phyloP scores from a whole-genome alignment of 2,888 invertebrate species.

The Acleris emargana region DNA sequence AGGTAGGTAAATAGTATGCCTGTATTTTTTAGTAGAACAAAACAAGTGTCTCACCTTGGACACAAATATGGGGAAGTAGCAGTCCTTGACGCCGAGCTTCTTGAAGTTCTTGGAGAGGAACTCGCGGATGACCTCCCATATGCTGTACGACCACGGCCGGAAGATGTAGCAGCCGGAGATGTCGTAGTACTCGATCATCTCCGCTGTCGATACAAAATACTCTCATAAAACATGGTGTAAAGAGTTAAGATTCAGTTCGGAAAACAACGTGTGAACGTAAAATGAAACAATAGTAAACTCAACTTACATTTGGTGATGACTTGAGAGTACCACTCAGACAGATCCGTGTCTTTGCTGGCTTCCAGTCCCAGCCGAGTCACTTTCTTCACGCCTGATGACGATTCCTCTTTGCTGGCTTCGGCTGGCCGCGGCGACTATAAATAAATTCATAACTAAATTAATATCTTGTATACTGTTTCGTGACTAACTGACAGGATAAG shows the following conservation, averaged over 20 bases:
- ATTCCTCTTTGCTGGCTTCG: constrained; percentile 63
- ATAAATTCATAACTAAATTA: neutral
- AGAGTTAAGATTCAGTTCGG: too few species aligned
- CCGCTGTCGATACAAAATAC: constrained; percentile 77
- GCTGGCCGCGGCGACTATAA: constrained; percentile 67
- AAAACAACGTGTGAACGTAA: too few species aligned
- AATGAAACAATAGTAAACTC: constrained; percentile 84
- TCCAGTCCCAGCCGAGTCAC: constrained; percentile 97
- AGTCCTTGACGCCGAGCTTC: constrained; percentile 96
- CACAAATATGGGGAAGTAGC: constrained; percentile 99
- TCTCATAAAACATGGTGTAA: too few species aligned
- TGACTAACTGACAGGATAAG: too few species aligned
- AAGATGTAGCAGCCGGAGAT: constrained; percentile 99
- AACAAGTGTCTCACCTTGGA: constrained; percentile 81
- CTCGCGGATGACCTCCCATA: constrained; percentile 96
- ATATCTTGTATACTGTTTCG: neutral
- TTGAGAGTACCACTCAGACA: constrained; percentile 99
- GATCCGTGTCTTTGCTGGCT: constrained; percentile 94
- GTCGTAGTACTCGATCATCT: constrained; percentile 99
- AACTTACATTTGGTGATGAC: constrained; percentile 84
- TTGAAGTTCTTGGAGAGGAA: constrained; percentile 95
- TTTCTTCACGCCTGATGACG: constrained; percentile 88
- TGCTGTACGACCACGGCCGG: constrained; percentile 97
- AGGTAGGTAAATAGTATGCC: too few species aligned
- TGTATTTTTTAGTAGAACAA: too few species aligned